Evolutionary conservation across 2,113 vertebrate genomes (phyloP).

Genomic region (Typhlomys cinereus): DNA sequence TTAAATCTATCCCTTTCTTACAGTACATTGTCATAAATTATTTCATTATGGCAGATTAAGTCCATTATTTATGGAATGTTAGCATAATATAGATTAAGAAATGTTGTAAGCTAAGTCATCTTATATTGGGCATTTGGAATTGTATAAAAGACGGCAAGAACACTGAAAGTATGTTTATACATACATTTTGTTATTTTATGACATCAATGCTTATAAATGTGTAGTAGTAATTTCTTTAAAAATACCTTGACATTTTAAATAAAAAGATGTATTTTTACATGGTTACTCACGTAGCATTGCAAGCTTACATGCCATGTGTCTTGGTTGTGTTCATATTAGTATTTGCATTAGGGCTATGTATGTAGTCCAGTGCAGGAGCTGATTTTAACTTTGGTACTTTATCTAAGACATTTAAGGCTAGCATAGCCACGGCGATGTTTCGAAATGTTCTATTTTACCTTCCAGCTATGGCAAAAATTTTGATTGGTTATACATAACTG

Average conservation of each 20-base stretch:
- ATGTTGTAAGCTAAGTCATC: slow-evolving; percentile 46
- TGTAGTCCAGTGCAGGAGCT: background rate
- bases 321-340: background rate
- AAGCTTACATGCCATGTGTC: slow-evolving; percentile 30
- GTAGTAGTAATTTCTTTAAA: slow-evolving; percentile 7
- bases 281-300: background rate
- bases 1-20: background rate
- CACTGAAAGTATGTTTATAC: slow-evolving; percentile 29
- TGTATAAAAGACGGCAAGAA: background rate
- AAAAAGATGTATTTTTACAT: slow-evolving; percentile 24
- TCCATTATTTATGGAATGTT: slow-evolving; percentile 54
- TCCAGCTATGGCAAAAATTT: slow-evolving; percentile 29
- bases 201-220: slow-evolving; percentile 45
- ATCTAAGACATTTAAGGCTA: slow-evolving; percentile 34
- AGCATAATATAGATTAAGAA: slow-evolving; percentile 39
- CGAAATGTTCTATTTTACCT: background rate
- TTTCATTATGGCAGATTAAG: slow-evolving; percentile 50
- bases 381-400: slow-evolving; percentile 43
- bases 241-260: slow-evolving; percentile 12
- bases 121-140: slow-evolving; percentile 47
- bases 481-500: background rate
- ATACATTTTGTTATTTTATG: slow-evolving; percentile 44
- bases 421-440: background rate
- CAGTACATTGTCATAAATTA: slow-evolving; percentile 37
- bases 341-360: background rate